Evolutionary conservation across 2,113 vertebrate genomes (phyloP), one percentile per base, ranked within the genome.

Genomic region (Neolamprologus brichardi): DNA sequence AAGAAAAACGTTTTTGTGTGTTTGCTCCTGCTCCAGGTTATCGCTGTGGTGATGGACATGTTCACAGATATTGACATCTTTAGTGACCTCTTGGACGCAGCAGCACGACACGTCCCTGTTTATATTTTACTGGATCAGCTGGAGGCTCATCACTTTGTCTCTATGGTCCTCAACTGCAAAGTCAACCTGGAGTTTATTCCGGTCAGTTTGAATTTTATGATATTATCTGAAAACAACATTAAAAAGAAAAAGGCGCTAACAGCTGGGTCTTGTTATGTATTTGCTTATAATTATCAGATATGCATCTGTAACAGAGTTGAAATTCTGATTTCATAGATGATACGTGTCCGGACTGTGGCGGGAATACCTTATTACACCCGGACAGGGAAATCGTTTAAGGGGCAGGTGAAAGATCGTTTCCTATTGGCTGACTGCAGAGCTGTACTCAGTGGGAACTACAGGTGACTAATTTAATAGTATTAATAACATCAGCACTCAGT

Each of bases 41-140:
- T 99, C 56, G 99, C 97, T 2, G 96, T 99, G 18, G 99, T 99
- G 88, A 99, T 99, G 99, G 99, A 99, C 89, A 91, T 96, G 83
- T 99, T 99, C 92, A 99, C 99, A 0, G 99, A 99, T 0, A 96
- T 99, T 85, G 98, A 99, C 89, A 96, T 99, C 87, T 98, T 99
- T 18, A 78, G 95, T 0, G 99, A 99, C 81, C 97, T 99, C 41
- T 81, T 99, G 90, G 98, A 98, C 1, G 98, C 97, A 0, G 97
- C 98, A 1, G 95, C 96, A 0, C 98, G 98, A 17, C 96, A 97
- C 0, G 96, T 99, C n/a, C 97, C 99, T 0, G 97, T 99, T 89
- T 99, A 99, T 93, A 97, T 99, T 88, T 94, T 99, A 78, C 94
- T 99, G 87, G 99, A 99, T 18, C 97, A 99, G 92, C 97, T 97